Percentiles rank a stretch among this genome's conserved stretches.
Conservation (phyloP, 2,888 invertebrate species). For the Antitype chi region DNA sequence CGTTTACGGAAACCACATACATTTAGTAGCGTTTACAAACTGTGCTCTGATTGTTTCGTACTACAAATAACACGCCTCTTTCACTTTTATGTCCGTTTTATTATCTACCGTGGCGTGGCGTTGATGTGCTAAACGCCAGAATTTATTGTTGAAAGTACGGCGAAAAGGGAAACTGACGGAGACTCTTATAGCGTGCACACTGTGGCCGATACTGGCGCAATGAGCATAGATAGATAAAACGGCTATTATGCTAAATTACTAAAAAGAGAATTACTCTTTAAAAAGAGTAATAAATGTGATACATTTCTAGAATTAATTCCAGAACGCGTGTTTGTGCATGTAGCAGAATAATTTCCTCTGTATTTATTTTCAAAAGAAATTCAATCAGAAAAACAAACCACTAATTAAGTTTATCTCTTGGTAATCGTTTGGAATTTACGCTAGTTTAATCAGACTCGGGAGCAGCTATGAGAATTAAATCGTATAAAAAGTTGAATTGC, state of each 20-base stretch:
- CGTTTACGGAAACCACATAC: slow-evolving; percentile 36
- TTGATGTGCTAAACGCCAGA: slow-evolving; percentile 30
- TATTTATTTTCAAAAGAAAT: slow-evolving; percentile 5
- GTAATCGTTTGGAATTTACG: slow-evolving; percentile 44
- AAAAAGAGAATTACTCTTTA: too few relatives aligned
- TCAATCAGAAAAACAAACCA: slow-evolving; percentile 4
- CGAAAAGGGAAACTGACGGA: slow-evolving; percentile 40
- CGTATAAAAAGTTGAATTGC: slow-evolving; percentile 44
- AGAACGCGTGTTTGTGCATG: background rate
- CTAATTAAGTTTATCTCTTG: slow-evolving; percentile 18
- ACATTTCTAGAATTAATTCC: slow-evolving; percentile 24
- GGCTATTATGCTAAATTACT: background rate
- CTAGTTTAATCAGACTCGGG: slow-evolving; percentile 37
- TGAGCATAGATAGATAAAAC: background rate
- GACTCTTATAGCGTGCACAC: background rate
- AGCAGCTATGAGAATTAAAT: slow-evolving; percentile 49
- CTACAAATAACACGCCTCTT: slow-evolving; percentile 64
- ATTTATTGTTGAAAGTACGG: slow-evolving; percentile 25
- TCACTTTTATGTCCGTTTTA: slow-evolving; percentile 74
- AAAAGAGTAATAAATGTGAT: background rate
- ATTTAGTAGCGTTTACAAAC: slow-evolving; percentile 61
- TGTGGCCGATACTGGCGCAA: background rate
- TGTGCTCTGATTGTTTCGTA: slow-evolving; percentile 68
- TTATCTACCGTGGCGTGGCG: slow-evolving; percentile 67
- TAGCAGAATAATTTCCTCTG: slow-evolving; percentile 20